Base-by-base conservation (phyloP, 53 echinoderm and acorn worm species). In the Actinopyga echinites region DNA sequence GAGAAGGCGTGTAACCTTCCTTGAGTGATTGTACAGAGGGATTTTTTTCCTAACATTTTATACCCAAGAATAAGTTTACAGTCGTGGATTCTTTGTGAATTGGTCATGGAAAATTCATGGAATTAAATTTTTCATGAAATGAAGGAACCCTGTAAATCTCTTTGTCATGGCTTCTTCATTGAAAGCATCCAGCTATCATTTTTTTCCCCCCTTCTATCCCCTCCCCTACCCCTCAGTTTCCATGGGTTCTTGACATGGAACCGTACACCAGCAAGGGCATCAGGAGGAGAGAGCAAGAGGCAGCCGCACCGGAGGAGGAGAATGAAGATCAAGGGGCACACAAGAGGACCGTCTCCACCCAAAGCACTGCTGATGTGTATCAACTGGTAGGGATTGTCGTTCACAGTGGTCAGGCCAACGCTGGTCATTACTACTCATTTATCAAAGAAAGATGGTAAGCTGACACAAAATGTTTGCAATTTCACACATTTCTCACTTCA, bases 211-310 rank as follows among this genome's bases (percentile, higher is more conserved):
- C 10, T 26, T 28, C 12, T 49, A 24, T 21, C 0, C 30, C 0
- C 26, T 6, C 25, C 2, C 53, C 5, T 34, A 22, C 53, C 42
- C 7, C 34, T 36, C 64, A 95, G 96, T 94, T 97, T 85, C 97
- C 97, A 13, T 97, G 97, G 97, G 88, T 97, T 37, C 59, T 97
- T 13, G 97, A 97, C 89, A 97, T 97, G 97, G 97, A 94, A 83
- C 97, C 97, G 1, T 94, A 92, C 86, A 97, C 97, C 57, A 87
- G 86, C 40, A 88, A 87, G 55, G 94, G 97, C 11, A 90, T 94
- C 44, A 88, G 86, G n/a, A 86, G 94, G 21, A 80, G 88, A 79
- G 95, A 95, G 55, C 89, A 87, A 64, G 77, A 88, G 56, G 69
- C 68, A 29, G 31, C 71, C 7, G 66, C 69, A 8, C 30, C 65